Evolutionary conservation across 2,888 invertebrate species (phyloP).

Genomic region (Cerceris rybyensis): DNA sequence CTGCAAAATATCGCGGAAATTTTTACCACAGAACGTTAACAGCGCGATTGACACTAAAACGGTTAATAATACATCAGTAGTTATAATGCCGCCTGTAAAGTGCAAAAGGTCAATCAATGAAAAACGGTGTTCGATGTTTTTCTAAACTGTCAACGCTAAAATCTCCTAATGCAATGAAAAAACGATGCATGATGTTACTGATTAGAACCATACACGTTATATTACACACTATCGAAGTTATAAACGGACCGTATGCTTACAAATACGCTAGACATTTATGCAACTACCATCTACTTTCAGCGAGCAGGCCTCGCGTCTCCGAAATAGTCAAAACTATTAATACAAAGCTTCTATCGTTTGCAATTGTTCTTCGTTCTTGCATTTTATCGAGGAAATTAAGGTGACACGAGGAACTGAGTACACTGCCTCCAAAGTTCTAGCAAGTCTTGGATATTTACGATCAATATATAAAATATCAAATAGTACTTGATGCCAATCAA

Average conservation of each 20-base stretch:
- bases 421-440: slow-evolving; percentile 40
- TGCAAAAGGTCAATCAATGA: not conserved
- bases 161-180: slow-evolving; percentile 17
- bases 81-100: too few species aligned
- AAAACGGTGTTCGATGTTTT: not conserved
- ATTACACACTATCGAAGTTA: slow-evolving; percentile 66
- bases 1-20: too few species aligned
- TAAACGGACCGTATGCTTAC: slow-evolving; percentile 61
- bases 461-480: not conserved
- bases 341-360: slow-evolving; percentile 51
- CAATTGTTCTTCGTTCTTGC: slow-evolving; percentile 33
- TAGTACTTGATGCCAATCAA: not conserved
- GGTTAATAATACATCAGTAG: too few species aligned
- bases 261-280: slow-evolving; percentile 64
- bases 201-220: slow-evolving; percentile 64
- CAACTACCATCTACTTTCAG: slow-evolving; percentile 54
- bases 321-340: slow-evolving; percentile 47
- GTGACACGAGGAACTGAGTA: slow-evolving; percentile 58
- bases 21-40: too few species aligned
- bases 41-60: too few species aligned
- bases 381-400: slow-evolving; percentile 38
- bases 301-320: slow-evolving; percentile 41
- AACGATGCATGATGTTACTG: slow-evolving; percentile 29
- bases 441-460: slow-evolving; percentile 15
- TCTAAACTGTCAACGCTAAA: not conserved